A percentile compares a stretch with the other conserved stretches of the same genome.
Evolutionary conservation across 2,888 invertebrate genomes (phyloP).

Genomic region (Mamestra brassicae): DNA sequence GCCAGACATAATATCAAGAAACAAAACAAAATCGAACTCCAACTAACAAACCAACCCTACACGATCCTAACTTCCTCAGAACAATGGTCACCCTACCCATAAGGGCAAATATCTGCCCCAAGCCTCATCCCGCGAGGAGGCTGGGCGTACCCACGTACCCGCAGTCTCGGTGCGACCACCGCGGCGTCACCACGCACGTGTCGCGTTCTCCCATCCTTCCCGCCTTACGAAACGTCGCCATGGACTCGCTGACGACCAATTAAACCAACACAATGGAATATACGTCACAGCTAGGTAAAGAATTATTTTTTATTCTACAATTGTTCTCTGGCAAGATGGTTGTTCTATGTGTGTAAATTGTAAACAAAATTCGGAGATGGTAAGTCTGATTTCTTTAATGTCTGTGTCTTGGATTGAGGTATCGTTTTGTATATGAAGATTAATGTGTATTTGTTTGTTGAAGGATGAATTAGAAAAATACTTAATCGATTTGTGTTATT

Average conservation of each 20-base stretch:
- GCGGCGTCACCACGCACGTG: conserved; percentile 51
- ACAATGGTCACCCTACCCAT: conserved; percentile 48
- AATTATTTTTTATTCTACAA: conserved; percentile 70
- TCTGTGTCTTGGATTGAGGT: background rate
- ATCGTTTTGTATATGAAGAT: background rate
- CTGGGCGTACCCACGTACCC: conserved; percentile 73
- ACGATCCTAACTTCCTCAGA: background rate
- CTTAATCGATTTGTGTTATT: background rate
- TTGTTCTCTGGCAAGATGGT: conserved; percentile 66
- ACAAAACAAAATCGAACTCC: background rate
- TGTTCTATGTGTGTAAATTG: conserved; percentile 37
- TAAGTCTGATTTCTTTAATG: conserved; percentile 43
- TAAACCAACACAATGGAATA: conserved; percentile 82
- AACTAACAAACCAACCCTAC: background rate
- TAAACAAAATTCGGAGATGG: conserved; percentile 55
- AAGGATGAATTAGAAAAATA: background rate
- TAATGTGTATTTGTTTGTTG: conserved; percentile 7
- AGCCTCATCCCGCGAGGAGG: conserved; percentile 69
- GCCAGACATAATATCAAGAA: background rate
- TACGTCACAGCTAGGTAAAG: conserved; percentile 82
- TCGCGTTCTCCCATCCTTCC: conserved; percentile 62
- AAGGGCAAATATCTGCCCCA: conserved; percentile 71
- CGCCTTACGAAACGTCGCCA: conserved; percentile 71
- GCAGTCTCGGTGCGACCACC: conserved; percentile 71
- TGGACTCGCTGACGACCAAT: conserved; percentile 70